Base-by-base conservation (phyloP, 2,113 vertebrate species). In the Pygathrix nemaeus region DNA sequence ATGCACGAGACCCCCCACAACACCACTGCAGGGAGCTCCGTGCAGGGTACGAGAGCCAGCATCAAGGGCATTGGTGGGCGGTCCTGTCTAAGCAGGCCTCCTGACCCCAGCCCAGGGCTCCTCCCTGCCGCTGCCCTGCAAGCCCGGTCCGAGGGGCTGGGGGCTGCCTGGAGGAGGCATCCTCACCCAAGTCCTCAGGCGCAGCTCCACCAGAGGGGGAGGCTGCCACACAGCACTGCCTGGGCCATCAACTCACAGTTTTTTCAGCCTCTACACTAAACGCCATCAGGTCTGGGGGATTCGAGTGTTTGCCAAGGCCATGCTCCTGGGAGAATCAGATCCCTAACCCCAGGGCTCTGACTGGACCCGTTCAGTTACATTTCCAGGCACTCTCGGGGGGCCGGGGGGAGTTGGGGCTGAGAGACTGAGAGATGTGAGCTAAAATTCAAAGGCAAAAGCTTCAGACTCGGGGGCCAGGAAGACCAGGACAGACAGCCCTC, bases 401-500 rank as follows among this genome's bases (percentile, higher is more conserved):
- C 66, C 7, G 2, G 16, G 68, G 50, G 2, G 55, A 9, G 3
- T 17, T 2, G 14, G 25, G 38, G 2, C n/a, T 5, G 25, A 57
- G 32, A 20, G n/a, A 8, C 43, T 5, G 25, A 40, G n/a, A 30
- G 30, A 4, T 0, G 0, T 2, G 35, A 23, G 52, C 18, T 14
- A 2, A 8, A 6, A 20, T 3, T 20, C 43, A 27, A 2, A 25
- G 38, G 25, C n/a, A 16, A 6, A 18, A 5, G 30, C 30, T 8
- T 21, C 3, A 0, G 0, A 3, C 2, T 0, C 1, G 7, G 4
- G 5, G 23, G 27, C 27, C 17, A 1, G 1, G 18, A 8, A 6
- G 50, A 20, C 5, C 5, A 3, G 32, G 4, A 14, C 8, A 0
- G 5, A 5, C 0, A 0, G 10, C 1, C 0, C 17, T 5, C 8